Evolutionary conservation across 1,140 invertebrate species (phyloP), one percentile per base, ranked within the genome.

Genomic region (Harlomillsia oculata): DNA sequence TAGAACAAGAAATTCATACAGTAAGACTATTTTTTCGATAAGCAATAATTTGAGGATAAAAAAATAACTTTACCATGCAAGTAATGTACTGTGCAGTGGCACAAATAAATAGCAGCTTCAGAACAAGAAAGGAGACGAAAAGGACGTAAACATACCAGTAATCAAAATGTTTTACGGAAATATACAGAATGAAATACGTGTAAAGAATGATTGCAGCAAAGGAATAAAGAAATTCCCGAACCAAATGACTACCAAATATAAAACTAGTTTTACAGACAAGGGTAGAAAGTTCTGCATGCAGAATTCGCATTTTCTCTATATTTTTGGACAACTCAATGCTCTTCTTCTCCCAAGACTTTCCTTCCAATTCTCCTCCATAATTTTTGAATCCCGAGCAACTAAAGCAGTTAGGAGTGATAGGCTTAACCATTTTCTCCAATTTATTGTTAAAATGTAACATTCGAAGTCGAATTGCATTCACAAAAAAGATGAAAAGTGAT

Each of bases 261-360:
- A 29, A 21, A 20, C 54, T 61, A 20, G 54, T 56, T 16, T 56
- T 37, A 16, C 13, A 8, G 32, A 29, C 46, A 14, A 50, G 16
- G 11, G 14, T 14, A 18, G 37, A n/a, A 1, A 61, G 20, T 49
- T 61, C 59, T 34, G 21, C 34, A 34, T 61, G 54, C 4, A 61
- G 50, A 37, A 53, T 46, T 28, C 59, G 28, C 50, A 61, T 43
- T 43, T 61, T 61, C 32, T 61, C 59, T 29, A 61, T 23, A 30
- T 56, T 44, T 2, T 28, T 1, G 4, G 43, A 48, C 8, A 57
- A 34, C 5, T 57, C 41, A 9, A 1, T 14, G 0, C 52, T 29
- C 37, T 51, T 54, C 26, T 32, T 56, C 4, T 23, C 25, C 13
- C 36, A 9, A 16, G n/a, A 18, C 6, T 16, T 18, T 2, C 40